Conservation (phyloP, 2,797 vertebrate genomes). For the Chaetophractus vellerosus region DNA sequence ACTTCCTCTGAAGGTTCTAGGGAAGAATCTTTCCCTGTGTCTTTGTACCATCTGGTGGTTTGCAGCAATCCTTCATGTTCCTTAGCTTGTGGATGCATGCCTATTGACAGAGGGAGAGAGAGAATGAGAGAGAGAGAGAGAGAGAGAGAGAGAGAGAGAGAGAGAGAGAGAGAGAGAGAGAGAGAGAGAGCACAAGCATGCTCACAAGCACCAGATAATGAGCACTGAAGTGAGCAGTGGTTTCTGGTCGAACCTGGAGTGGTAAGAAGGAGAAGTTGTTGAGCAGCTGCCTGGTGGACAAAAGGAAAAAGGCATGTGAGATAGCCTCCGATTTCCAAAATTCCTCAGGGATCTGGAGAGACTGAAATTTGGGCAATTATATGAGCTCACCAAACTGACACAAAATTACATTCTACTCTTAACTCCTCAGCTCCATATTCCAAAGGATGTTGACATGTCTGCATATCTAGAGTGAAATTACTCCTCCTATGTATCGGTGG, state of each 20-base stretch:
- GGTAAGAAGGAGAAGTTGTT: not conserved
- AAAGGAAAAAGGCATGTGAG: not conserved
- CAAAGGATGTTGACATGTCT: not conserved
- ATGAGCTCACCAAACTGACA: not conserved
- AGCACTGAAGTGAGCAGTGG: not conserved
- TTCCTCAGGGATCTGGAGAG: not conserved
- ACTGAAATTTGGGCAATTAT: not conserved
- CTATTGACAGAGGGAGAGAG: not conserved
- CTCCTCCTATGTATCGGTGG: not conserved
- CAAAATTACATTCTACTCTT: not conserved
- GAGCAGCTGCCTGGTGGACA: not conserved
- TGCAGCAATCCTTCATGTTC: too few relatives aligned
- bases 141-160: not conserved
- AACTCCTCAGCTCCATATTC: not conserved
- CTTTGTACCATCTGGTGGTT: too few relatives aligned
- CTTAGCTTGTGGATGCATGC: too few relatives aligned
- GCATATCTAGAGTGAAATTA: not conserved
- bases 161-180: not conserved
- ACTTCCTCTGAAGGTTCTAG: too few relatives aligned
- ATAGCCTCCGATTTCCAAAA: not conserved
- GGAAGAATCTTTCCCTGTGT: too few relatives aligned
- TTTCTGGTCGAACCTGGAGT: not conserved
- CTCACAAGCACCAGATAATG: too few relatives aligned
- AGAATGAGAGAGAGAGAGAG: not conserved
- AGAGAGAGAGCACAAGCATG: not conserved